Evolutionary conservation across 2,888 invertebrate genomes (phyloP), one percentile per base, ranked within the genome.

Genomic region (Parasteatoda lunata): DNA sequence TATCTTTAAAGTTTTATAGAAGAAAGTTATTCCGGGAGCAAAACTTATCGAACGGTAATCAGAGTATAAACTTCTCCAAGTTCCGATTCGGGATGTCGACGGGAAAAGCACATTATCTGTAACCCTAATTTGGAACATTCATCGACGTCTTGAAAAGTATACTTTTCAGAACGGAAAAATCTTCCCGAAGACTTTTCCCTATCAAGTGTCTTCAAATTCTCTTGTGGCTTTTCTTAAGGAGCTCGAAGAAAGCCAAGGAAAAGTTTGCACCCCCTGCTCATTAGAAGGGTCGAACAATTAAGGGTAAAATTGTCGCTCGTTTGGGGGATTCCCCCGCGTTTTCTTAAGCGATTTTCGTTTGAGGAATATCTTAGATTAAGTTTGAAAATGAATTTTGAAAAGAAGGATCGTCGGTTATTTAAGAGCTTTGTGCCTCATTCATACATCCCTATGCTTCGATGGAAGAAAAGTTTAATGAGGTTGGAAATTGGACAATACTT

Each of bases 341-440:
- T 76, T 82, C 82, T 82, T 82, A 82, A 82, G 84, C 84, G 79
- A 85, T 79, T 79, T 76, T 71, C 59, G 66, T 66, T 77, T 72
- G 66, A 51, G 52, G 69, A 59, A 73, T 76, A 54, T 77, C 71
- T 71, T 30, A 68, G 68, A 68, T 68, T 66, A 68, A 77, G 48
- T 68, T n/a, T 59, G 59, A n/a, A 59, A 59, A 59, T 59, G 59
- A 59, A 59, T 59, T 59, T 59, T 4, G 59, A 59, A 59, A 59
- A 59, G 59, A n/a, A 59, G n/a, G 59, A n/a, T 9, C 11, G 59
- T 59, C n/a, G 59, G 59, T 59, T 59, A 59, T 59, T 59, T 59
- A 13, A 59, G 59, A 4, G 9, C 59, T 13, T 59, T 5, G 11
- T 59, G n/a, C 59, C 59, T n/a, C 59, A 13, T n/a, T 59, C 59